Evolutionary conservation across 2,113 vertebrate species (phyloP), one percentile per base, ranked within the genome.

Genomic region (Pelvicachromis taeniatus): DNA sequence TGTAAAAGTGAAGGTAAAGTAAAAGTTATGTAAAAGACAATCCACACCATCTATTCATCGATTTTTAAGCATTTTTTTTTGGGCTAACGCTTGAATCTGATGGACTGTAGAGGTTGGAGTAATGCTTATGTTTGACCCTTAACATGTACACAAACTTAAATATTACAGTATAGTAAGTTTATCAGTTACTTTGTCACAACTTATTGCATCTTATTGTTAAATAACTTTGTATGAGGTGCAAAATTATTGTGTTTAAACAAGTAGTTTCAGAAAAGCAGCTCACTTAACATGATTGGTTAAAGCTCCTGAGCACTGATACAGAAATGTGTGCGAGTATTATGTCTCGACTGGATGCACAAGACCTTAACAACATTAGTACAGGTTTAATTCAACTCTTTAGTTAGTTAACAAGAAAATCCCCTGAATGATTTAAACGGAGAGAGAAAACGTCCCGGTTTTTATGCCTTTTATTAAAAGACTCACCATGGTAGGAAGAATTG

Each of bases 401-500:
- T 56, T 8, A 2, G 55, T 68, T 75, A 9, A 56, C 70, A 63
- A 54, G 7, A 80, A 65, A 82, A 70, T 17, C 17, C 3, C 9
- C 19, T 42, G 4, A 85, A 42, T 3, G 8, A 4, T 17, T 85
- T 59, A 17, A 81, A 65, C 19, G 38, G 50, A 78, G 75, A 78
- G 45, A 29, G 9, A 84, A 56, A 63, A 40, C 11, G 6, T 16
- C 8, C 48, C 4, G 19, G 42, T 75, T 50, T 50, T 75, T 75
- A 48, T 31, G 68, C 16, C 9, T 19, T 75, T 50, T 31, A 31
- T 77, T 9, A 50, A 80, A 70, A 68, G 33, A 92, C 95, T 96
- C 91, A 97, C 96, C 93, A 14, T 95, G 93, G 77, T 94, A 95
- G 16, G 87, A 78, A 6, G 94, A 63, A 38, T 94, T 92, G 68